These are phyloP conservation scores for Odontophorus gujanensis DNA, from an alignment of 2,113 vertebrate genomes.

Conservation along the genomic window DNA sequence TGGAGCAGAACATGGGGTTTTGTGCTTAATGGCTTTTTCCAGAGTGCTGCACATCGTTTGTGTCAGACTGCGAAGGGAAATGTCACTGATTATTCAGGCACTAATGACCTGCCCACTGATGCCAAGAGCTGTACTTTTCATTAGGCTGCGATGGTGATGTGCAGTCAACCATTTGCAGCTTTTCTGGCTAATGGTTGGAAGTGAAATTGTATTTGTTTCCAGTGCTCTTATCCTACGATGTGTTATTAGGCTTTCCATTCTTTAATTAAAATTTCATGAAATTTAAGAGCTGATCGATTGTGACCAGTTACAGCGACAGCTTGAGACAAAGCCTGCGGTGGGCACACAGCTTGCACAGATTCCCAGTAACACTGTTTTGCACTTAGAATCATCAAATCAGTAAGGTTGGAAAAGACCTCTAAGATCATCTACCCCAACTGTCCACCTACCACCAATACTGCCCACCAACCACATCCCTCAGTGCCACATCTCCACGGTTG, in stretches of 20 bases:
- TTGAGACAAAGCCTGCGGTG: neutral
- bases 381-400: neutral
- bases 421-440: too few species aligned
- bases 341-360: neutral
- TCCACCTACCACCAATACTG: too few species aligned
- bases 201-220: slow-evolving; percentile 64
- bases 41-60: slow-evolving; percentile 47
- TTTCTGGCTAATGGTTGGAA: slow-evolving; percentile 57
- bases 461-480: too few species aligned
- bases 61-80: slow-evolving; percentile 66
- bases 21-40: slow-evolving; percentile 67
- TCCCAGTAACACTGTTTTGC: slow-evolving; percentile 21
- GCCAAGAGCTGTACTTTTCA: slow-evolving; percentile 60
- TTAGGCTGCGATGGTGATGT: slow-evolving; percentile 49
- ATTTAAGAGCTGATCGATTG: slow-evolving; percentile 32
- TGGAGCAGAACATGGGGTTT: slow-evolving; percentile 37
- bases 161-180: slow-evolving; percentile 62
- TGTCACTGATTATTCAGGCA: slow-evolving; percentile 73
- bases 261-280: slow-evolving; percentile 60
- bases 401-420: too few species aligned
- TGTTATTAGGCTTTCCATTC: slow-evolving; percentile 20
- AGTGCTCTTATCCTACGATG: slow-evolving; percentile 29
- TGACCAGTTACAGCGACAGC: slow-evolving; percentile 9
- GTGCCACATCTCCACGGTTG: too few species aligned
- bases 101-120: slow-evolving; percentile 53